Evolutionary conservation across 1,140 invertebrate genomes (phyloP), one percentile per base, ranked within the genome.

Genomic region (Ectropis grisescens): DNA sequence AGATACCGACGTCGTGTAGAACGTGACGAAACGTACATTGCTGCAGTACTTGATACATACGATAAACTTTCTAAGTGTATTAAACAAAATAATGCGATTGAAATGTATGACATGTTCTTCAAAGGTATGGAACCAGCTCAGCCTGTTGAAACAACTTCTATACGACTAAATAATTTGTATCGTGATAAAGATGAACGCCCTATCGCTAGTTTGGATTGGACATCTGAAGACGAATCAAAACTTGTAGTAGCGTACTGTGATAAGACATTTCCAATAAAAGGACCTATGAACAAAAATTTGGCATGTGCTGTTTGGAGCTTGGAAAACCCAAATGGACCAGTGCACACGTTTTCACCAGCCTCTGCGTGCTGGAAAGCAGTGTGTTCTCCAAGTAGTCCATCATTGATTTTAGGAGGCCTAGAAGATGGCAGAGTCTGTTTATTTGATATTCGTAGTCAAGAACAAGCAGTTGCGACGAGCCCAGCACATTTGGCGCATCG

Each of bases 51-150:
- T 33, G 85, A 89, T 43, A 80, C 93, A 16, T 42, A 57, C 86
- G 76, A 84, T n/a, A 28, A 56, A 35, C 66, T 96, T 86, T 90
- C 95, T 61, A 89, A 93, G 56, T 91, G 88, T 45, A 91, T 97
- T 27, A 82, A 91, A 41, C 93, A 97, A 83, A 97, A 97, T 67
- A 97, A 96, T 81, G 91, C 92, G 0, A 89, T 96, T 36, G 92
- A 96, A 59, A 92, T 97, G 41, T 97, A 96, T 71, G 89, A 95
- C 69, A 89, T 93, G 59, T 96, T 95, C 61, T 96, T 94, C 65
- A 84, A 85, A 30, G 86, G 89, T 34, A 82, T 88, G 32, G 84
- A 88, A 32, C 71, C 84, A 1, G 72, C 72, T 12, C 78, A 86
- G 3, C 51, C 88, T 22, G 82, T 88, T 1, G 89, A 92, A 50